These are phyloP conservation scores for Anthopleura xanthogrammica DNA, from an alignment of 92 coral and sea anemone genomes.

Conservation along the genomic window DNA sequence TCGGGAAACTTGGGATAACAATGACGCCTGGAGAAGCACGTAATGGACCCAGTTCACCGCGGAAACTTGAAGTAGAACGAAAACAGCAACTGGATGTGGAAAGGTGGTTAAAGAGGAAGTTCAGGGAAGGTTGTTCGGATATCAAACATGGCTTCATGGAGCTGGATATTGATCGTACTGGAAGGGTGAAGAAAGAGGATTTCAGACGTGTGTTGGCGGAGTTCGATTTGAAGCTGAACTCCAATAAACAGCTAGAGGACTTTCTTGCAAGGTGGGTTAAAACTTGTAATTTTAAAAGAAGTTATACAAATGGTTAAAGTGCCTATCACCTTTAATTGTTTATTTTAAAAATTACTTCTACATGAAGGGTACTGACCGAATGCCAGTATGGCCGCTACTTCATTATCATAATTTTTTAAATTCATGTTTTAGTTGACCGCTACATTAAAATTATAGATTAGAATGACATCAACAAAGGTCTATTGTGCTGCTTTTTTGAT, in stretches of 20 bases:
- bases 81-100: conserved; percentile 73
- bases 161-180: conserved; percentile 90
- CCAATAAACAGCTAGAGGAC: conserved; percentile 90
- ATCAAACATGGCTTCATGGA: conserved; percentile 98
- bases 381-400: too few species aligned
- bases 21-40: conserved; percentile 61
- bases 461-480: too few species aligned
- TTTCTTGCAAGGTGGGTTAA: conserved; percentile 81
- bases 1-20: conserved; percentile 83
- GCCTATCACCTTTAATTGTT: too few species aligned
- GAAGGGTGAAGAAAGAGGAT: conserved; percentile 78
- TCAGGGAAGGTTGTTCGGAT: conserved; percentile 94
- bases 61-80: conserved; percentile 87
- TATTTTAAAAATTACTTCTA: neutral
- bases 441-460: too few species aligned
- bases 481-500: too few species aligned
- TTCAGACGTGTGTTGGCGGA: conserved; percentile 85
- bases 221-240: conserved; percentile 71
- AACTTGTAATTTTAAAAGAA: neutral
- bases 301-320: too few species aligned
- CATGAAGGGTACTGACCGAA: too few species aligned
- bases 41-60: conserved; percentile 66
- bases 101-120: conserved; percentile 89
- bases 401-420: too few species aligned
- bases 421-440: too few species aligned